These are phyloP conservation scores for Ammodramus savannarum DNA, from an alignment of 2,113 vertebrate species.

Conservation along the genomic window DNA sequence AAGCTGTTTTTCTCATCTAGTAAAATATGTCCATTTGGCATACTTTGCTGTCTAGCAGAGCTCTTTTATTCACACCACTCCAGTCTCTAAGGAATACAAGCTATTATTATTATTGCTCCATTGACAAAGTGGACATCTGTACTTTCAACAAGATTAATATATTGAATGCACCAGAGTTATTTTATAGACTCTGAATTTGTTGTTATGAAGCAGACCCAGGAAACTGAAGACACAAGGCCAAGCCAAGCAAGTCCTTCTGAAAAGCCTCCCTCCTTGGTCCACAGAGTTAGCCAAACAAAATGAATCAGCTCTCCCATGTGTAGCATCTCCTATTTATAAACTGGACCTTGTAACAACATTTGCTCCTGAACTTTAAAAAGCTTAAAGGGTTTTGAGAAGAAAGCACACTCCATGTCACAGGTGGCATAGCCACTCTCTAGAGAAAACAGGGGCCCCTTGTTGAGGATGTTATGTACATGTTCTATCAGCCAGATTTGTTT, in stretches of 20 bases:
- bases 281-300: background rate
- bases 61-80: slow-evolving; percentile 32
- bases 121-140: background rate
- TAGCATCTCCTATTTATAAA: background rate
- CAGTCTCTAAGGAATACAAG: slow-evolving; percentile 41
- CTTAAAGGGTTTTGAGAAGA: background rate
- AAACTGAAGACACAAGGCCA: background rate
- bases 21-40: slow-evolving; percentile 51
- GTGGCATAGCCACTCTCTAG: background rate
- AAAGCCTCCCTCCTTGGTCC: background rate
- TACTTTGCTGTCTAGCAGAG: slow-evolving; percentile 31
- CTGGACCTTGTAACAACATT: background rate
- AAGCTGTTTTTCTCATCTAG: slow-evolving; percentile 49
- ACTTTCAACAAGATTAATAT: slow-evolving; percentile 35
- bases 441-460: background rate
- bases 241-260: background rate
- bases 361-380: background rate
- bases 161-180: background rate
- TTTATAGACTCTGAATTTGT: slow-evolving; percentile 17
- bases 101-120: slow-evolving; percentile 11
- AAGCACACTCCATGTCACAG: background rate
- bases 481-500: background rate
- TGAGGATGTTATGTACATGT: background rate
- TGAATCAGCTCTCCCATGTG: background rate
- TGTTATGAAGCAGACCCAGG: background rate